phyloP scores from a whole-genome alignment of 2,888 invertebrate genomes.

The Trissolcus japonicus region DNA sequence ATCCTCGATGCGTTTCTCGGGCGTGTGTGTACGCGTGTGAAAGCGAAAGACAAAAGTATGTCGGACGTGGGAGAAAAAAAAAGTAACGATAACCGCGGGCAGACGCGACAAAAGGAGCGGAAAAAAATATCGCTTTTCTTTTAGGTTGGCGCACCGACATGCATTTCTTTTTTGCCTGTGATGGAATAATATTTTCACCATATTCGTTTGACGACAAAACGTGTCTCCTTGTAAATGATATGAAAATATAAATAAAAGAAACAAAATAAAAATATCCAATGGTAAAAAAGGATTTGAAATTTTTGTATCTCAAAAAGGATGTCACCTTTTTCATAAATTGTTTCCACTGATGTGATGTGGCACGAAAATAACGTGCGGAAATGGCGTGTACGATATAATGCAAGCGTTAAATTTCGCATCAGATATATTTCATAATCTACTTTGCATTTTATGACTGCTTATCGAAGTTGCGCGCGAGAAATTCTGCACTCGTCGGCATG shows the following conservation, averaged over 20 bases:
- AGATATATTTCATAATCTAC: constrained; percentile 28
- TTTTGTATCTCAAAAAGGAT: no score
- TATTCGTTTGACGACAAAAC: neutral
- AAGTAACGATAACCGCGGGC: constrained; percentile 17
- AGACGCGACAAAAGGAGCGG: constrained; percentile 42
- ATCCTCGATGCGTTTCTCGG: constrained; percentile 18
- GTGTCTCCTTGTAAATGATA: no score
- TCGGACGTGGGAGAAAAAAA: constrained; percentile 42
- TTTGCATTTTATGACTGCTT: constrained; percentile 21
- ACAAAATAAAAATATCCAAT: no score
- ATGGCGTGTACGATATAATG: constrained; percentile 16
- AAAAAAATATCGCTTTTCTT: constrained; percentile 48
- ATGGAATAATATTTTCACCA: neutral
- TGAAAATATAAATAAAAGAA: no score
- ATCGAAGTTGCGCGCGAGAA: constrained; percentile 9
- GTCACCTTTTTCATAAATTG: no score
- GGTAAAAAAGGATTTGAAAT: no score
- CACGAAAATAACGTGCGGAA: neutral
- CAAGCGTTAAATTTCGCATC: constrained; percentile 22
- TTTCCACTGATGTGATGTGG: no score
- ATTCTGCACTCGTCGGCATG: neutral
- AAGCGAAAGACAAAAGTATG: constrained; percentile 56
- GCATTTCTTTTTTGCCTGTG: constrained; percentile 4
- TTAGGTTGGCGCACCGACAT: constrained; percentile 5
- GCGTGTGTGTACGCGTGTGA: constrained; percentile 42